phyloP scores from a whole-genome alignment of 1,140 invertebrate species.

The Danaus melanippus region DNA sequence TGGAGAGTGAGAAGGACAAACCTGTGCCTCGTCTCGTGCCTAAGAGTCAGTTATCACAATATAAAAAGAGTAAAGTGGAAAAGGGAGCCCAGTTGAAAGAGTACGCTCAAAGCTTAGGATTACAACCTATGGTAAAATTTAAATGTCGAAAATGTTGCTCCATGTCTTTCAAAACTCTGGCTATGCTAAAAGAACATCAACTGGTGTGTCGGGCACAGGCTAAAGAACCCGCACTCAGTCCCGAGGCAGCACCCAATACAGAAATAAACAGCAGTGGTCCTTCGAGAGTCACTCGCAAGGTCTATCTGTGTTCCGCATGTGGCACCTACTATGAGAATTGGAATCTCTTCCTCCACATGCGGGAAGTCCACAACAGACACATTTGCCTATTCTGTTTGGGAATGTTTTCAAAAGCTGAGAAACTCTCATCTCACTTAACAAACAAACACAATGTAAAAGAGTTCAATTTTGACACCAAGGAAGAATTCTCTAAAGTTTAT shows the following conservation, averaged over 20 bases:
- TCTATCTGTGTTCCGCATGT: constrained; percentile 84
- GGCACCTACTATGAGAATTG: constrained; percentile 86
- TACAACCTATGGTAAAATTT: constrained; percentile 76
- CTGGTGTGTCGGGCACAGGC: constrained; percentile 71
- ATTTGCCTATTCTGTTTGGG: constrained; percentile 86
- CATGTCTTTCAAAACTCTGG: constrained; percentile 74
- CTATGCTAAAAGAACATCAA: constrained; percentile 76
- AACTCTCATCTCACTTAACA: constrained; percentile 80
- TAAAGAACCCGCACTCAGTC: constrained; percentile 49
- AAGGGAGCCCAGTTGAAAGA: constrained; percentile 64
- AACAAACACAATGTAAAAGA: constrained; percentile 83
- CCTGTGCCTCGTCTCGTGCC: constrained; percentile 61
- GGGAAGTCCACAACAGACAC: constrained; percentile 82
- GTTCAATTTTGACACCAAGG: constrained; percentile 74
- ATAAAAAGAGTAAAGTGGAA: constrained; percentile 60
- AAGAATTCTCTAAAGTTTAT: constrained; percentile 77
- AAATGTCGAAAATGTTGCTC: constrained; percentile 78
- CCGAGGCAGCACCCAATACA: constrained; percentile 45
- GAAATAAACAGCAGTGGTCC: constrained; percentile 56
- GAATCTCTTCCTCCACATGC: constrained; percentile 87
- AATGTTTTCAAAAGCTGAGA: constrained; percentile 84
- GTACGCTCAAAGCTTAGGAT: constrained; percentile 81
- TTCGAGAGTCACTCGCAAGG: constrained; percentile 80
- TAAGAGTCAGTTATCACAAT: constrained; percentile 60
- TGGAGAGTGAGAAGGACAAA: constrained; percentile 53